phyloP scores from a whole-genome alignment of 2,797 vertebrate genomes.

The Melanotaenia parkinsoni region DNA sequence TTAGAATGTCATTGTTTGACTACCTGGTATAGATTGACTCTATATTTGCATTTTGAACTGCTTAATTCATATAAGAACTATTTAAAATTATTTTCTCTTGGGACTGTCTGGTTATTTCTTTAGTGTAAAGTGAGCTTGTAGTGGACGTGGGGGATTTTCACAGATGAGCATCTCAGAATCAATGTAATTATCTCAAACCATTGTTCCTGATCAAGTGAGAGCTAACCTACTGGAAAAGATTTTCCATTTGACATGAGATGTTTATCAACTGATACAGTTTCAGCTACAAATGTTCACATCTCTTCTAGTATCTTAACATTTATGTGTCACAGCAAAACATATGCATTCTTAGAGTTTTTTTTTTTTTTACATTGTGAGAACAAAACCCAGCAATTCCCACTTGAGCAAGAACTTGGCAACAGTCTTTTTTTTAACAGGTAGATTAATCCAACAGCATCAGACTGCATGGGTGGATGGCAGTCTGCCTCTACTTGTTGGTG shows the following conservation, averaged over 20 bases:
- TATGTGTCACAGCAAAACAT: background rate
- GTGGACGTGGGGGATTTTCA: background rate
- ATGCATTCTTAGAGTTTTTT: background rate
- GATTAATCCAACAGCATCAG: background rate
- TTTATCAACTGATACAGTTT: slow-evolving; percentile 44
- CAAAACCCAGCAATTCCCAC: background rate
- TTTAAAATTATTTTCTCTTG: background rate
- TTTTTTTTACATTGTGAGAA: background rate
- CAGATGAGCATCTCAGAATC: slow-evolving; percentile 8
- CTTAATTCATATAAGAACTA: background rate
- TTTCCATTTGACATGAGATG: slow-evolving; percentile 47
- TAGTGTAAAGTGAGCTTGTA: background rate
- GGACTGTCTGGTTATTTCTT: slow-evolving; percentile 18
- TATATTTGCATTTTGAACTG: background rate
- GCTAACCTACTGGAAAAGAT: slow-evolving; percentile 51
- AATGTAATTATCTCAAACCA: slow-evolving; percentile 12
- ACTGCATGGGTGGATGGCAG: background rate
- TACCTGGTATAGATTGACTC: background rate
- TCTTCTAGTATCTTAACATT: slow-evolving; percentile 11
- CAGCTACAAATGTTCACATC: slow-evolving; percentile 25
- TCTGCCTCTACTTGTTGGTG: background rate
- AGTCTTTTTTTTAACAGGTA: background rate
- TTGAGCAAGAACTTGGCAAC: background rate
- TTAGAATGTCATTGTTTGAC: slow-evolving; percentile 4
- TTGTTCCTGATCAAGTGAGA: background rate